Evolutionary conservation across 2,888 invertebrate species (phyloP), one percentile per base, ranked within the genome.

Genomic region (Melipona beecheii): DNA sequence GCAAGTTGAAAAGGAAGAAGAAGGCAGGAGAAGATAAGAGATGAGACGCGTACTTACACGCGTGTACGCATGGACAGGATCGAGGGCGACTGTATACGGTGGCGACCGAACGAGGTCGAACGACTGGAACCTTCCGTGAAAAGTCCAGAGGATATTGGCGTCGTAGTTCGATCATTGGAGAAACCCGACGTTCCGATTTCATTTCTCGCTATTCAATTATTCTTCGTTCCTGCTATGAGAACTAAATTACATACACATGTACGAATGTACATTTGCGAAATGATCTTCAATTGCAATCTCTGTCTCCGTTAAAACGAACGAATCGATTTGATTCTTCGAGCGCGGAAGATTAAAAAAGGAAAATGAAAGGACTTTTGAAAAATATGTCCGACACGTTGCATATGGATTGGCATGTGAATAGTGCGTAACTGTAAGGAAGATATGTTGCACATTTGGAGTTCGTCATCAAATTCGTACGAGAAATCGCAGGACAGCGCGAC

Each of bases 101-200:
- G 70, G 76, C 75, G 77, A 72, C 58, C 64, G 81, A 90, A 89
- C 83, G 86, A 90, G 90, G 89, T 87, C 89, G 87, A 84, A 89
- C 84, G 83, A 82, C 90, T 90, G 91, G 90, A 90, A 90, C 78
- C 81, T 89, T 89, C 89, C 79, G 86, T 69, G 78, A 78, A 73
- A 78, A 66, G 52, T 31, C 69, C 72, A 60, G 72, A 84, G 62
- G 72, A 84, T 72, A 65, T 62, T 54, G 68, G 54, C 56, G 49
- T 62, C 68, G 70, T 56, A 64, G 50, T 70, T 31, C 19, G 36
- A 24, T 31, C 60, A 60, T 27, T 27, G 56, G 54, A 31, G 77
- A 70, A 65, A 71, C 56, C 56, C 27, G 31, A 54, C n/a, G 62
- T 71, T 43, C 43, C 21, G 62, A 62, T 76, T 76, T 76, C 52